Base-by-base conservation (phyloP, 2,888 invertebrate species). In the Meiosimyza platycephala region DNA sequence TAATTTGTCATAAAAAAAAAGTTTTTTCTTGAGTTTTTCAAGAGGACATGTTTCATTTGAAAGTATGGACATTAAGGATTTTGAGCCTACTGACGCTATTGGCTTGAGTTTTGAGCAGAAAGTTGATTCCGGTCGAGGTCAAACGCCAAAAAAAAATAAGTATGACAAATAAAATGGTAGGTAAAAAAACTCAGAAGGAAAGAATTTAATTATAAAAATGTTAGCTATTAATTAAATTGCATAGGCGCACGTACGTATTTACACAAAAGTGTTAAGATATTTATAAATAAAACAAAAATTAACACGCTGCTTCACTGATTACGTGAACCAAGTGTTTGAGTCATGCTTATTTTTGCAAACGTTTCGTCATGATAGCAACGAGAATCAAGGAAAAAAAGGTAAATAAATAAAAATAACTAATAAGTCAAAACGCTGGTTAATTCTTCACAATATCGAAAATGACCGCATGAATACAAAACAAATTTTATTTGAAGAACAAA, bases 341-440 rank as follows among this genome's bases (percentile, higher is more conserved):
- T 64, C 64, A 64, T 50, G 64, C 16, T 64, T 64, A 64, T 64
- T 64, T 64, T 64, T 51, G 51, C 51, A 28, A 50, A 50, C 22
- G 33, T 64, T 13, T 28, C 64, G 64, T 64, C 64, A 64, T 50
- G 64, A 64, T 64, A 22, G 28, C 28, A 28, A 51, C 6, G 4
- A 18, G 16, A 64, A 47, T 6, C 13, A 28, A 57, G 15, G 1
- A 40, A 40, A 40, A 9, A 9, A 9, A 9, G 9, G 40, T 40
- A 40, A 9, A 6, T 28, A 28, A 28, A 40, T 9, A 9, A 7
- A 40, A 40, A 40, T 9, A 40, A 40, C 40, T 9, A 7, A 6
- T 40, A 40, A 9, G 28, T 28, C 28, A 28, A 28, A 28, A 28
- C 28, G 28, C 28, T 40, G 9, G 40, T 40, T 40, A 40, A 40